Conservation (phyloP, 2,113 vertebrate genomes). For the Bubo blakistoni region DNA sequence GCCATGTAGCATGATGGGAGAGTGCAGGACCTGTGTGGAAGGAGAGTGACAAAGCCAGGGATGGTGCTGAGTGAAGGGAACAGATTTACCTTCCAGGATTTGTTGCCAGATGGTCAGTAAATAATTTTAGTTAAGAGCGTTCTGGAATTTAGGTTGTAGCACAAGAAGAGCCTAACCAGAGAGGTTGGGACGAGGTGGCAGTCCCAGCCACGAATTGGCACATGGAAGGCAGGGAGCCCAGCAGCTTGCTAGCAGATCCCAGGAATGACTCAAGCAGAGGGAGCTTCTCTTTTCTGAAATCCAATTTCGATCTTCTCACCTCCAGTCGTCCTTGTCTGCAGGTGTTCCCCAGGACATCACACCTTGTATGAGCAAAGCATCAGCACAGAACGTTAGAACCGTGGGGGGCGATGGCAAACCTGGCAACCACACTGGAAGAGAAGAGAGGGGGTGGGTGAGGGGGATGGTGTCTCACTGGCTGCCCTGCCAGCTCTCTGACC, state of each 20-base stretch:
- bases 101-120: not conserved
- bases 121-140: not conserved
- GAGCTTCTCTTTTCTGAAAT: not conserved
- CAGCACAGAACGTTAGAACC: not conserved
- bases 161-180: not conserved
- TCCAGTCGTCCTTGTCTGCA: not conserved
- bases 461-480: not conserved
- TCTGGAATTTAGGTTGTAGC: not conserved
- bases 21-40: not conserved
- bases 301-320: not conserved
- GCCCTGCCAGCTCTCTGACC: not conserved
- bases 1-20: not conserved
- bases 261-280: not conserved
- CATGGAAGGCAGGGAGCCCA: not conserved
- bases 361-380: fast-evolving
- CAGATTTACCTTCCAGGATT: not conserved
- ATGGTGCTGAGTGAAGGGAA: not conserved
- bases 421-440: not conserved
- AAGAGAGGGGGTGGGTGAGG: not conserved
- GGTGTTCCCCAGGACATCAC: not conserved
- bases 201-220: not conserved
- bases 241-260: fast-evolving
- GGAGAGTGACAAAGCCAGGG: not conserved
- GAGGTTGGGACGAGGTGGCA: too few relatives aligned
- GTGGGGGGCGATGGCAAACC: not conserved